Conservation (phyloP, 2,888 invertebrate species). For the Euphydryas editha region DNA sequence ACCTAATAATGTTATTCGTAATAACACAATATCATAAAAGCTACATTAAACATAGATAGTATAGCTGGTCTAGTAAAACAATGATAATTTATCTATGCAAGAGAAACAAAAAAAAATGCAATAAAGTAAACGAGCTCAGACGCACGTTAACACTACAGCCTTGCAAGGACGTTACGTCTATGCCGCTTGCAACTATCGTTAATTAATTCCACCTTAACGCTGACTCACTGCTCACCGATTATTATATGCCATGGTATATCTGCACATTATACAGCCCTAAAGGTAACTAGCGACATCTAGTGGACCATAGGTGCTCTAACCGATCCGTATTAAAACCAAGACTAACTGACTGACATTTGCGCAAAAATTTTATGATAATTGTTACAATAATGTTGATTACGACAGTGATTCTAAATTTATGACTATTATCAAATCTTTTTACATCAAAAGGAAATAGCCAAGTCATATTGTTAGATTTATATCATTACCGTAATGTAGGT, state of each 20-base stretch:
- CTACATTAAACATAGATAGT: too few relatives aligned
- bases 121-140: conserved; percentile 42
- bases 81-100: background rate
- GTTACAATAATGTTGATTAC: background rate
- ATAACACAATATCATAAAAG: too few relatives aligned
- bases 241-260: conserved; percentile 31
- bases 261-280: background rate
- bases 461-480: conserved; percentile 17
- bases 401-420: background rate
- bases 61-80: too few relatives aligned
- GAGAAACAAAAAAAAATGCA: conserved; percentile 47
- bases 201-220: conserved; percentile 78
- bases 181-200: conserved; percentile 66
- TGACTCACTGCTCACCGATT: conserved; percentile 61
- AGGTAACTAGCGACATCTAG: conserved; percentile 45
- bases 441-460: conserved; percentile 3
- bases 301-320: conserved; percentile 7
- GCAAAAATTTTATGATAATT: background rate
- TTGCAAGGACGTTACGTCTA: conserved; percentile 81
- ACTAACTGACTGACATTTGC: conserved; percentile 1
- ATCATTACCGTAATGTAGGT: background rate
- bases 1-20: too few relatives aligned
- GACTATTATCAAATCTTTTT: conserved; percentile 11
- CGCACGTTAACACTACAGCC: conserved; percentile 72
- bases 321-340: conserved; percentile 11